phyloP scores from a whole-genome alignment of 2,113 vertebrate species.

The Hyla sarda region DNA sequence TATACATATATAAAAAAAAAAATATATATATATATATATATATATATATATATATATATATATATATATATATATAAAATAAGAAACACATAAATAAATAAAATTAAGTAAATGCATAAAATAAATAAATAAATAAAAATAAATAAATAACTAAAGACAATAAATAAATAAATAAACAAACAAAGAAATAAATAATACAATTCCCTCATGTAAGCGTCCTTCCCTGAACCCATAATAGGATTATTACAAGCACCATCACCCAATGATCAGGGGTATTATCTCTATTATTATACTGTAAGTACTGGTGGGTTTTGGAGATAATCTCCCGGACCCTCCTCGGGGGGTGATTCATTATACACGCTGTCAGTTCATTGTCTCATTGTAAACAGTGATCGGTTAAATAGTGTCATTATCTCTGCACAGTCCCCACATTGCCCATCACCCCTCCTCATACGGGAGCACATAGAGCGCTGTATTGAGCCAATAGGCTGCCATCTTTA shows the following conservation, averaged over 20 bases:
- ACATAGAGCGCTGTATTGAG: not conserved
- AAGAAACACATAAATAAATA: too few species aligned
- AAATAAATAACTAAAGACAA: too few species aligned
- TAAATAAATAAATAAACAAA: too few species aligned
- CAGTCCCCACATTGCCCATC: not conserved
- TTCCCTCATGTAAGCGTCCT: too few species aligned
- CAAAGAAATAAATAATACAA: too few species aligned
- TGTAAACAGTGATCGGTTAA: constrained; percentile 10
- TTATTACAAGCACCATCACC: not conserved
- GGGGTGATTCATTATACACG: constrained; percentile 38
- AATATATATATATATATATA: too few species aligned
- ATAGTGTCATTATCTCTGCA: not conserved
- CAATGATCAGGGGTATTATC: not conserved
- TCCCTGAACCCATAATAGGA: not conserved
- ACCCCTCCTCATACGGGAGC: not conserved
- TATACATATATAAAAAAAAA: too few species aligned
- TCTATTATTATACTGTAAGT: not conserved
- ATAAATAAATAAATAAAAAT: too few species aligned
- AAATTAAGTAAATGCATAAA: too few species aligned
- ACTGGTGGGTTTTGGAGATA: constrained; percentile 29
- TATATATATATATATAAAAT: too few species aligned
- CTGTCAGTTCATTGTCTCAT: constrained; percentile 24
- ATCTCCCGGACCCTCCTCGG: not conserved
- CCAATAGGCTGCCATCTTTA: too few species aligned
- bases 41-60: too few species aligned